Base-by-base conservation (phyloP, 2,113 vertebrate genomes). In the Phylloscopus trochilus region DNA sequence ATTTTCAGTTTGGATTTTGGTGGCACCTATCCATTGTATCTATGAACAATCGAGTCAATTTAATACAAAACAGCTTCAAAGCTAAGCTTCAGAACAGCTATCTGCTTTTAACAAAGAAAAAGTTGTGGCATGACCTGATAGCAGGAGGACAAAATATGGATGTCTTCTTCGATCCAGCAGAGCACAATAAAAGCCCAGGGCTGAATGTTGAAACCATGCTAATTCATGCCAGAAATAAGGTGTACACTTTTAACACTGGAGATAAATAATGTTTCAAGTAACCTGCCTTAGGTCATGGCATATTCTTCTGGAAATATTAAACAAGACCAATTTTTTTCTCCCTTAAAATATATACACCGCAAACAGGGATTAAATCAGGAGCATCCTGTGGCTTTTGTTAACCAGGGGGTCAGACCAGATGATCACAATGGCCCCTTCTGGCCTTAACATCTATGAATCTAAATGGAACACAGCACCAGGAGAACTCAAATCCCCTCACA, bases 401-500 rank as follows among this genome's bases (percentile, higher is more conserved):
- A 58, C 58, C 44, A 73, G 41, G 13, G 9, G 68, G 76, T 82
- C 83, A 87, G 86, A 64, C 35, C 27, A 49, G 79, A 83, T 24
- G 47, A 82, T 89, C 79, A 68, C 83, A 53, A 31, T 43, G 23
- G 60, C 90, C 64, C 73, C 90, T 95, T 92, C 89, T 96, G 91
- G 24, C 62, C 52, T 93, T 63, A 74, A 56, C 43, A 69, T 89
- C 79, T 91, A 53, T 76, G 78, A 92, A 88, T 86, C 80, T 89
- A 95, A 96, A 77, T 92, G 80, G 90, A 93, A 72, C 83, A 80
- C 4, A 81, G 28, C 79, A 81, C 79, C 76, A 78, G 76, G 41
- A 96, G 79, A 89, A 92, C 76, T 89, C 85, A 89, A 88, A 86
- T 83, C 47, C 88, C 62, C 51, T 87, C 93, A 88, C 58, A 97